These are phyloP conservation scores for Stenoptilia bipunctidactyla DNA, from an alignment of 2,888 invertebrate species.

Conservation along the genomic window DNA sequence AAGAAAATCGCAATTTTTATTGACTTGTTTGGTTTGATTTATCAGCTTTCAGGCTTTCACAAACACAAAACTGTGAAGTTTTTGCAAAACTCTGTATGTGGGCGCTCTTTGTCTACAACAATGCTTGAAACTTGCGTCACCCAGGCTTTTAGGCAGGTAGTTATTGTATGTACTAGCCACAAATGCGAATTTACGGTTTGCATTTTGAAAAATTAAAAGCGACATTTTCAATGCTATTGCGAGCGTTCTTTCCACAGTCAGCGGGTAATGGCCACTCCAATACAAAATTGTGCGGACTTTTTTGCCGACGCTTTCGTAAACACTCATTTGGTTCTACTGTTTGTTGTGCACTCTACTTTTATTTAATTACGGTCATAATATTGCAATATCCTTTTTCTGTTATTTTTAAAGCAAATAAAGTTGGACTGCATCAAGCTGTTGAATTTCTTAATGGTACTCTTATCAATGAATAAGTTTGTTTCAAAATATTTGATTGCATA, in stretches of 20 bases:
- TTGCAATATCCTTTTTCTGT: slow-evolving; percentile 15
- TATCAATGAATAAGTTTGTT: too few relatives aligned
- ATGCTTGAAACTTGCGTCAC: slow-evolving; percentile 46
- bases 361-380: slow-evolving; percentile 25
- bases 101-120: slow-evolving; percentile 57
- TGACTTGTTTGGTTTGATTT: too few relatives aligned
- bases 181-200: slow-evolving; percentile 63
- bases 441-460: too few relatives aligned
- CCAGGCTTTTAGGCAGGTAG: slow-evolving; percentile 59
- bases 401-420: too few relatives aligned
- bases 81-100: slow-evolving; percentile 41
- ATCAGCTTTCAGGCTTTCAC: too few relatives aligned
- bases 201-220: slow-evolving; percentile 66
- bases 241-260: slow-evolving; percentile 53
- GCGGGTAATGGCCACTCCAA: slow-evolving; percentile 65
- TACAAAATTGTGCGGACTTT: slow-evolving; percentile 47
- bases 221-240: slow-evolving; percentile 63
- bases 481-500: too few relatives aligned
- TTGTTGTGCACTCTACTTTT: slow-evolving; percentile 27
- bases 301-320: slow-evolving; percentile 48
- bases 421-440: too few relatives aligned
- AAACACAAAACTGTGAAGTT: slow-evolving; percentile 25
- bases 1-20: neutral
- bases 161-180: slow-evolving; percentile 52
- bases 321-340: slow-evolving; percentile 42